phyloP scores from a whole-genome alignment of 2,113 vertebrate species.

The Catagonus wagneri region DNA sequence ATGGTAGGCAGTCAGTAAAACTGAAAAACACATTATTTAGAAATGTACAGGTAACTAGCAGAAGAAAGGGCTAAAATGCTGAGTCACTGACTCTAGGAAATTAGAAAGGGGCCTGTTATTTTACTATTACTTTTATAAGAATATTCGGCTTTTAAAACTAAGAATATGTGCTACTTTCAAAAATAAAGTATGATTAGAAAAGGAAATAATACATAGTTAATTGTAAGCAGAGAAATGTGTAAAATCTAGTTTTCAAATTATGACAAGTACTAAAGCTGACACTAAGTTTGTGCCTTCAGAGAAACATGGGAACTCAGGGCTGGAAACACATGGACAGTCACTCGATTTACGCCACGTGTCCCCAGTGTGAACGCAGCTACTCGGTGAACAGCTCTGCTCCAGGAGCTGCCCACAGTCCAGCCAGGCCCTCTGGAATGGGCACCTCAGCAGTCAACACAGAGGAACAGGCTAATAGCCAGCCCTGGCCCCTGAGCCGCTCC shows the following conservation, averaged over 20 bases:
- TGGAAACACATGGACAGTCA: not conserved
- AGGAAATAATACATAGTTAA: not conserved
- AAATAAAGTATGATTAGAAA: not conserved
- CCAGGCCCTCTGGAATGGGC: too few relatives aligned
- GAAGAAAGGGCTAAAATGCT: not conserved
- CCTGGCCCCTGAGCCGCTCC: not conserved
- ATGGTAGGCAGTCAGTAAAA: not conserved
- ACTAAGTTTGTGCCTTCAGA: not conserved
- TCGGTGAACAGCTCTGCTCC: not conserved
- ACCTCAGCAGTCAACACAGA: not conserved
- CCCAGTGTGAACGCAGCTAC: not conserved
- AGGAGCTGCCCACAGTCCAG: not conserved
- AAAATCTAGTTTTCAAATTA: not conserved
- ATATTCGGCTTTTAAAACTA: not conserved
- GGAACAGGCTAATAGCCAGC: accelerated
- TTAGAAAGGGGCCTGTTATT: not conserved
- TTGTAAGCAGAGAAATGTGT: not conserved
- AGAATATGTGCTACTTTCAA: not conserved
- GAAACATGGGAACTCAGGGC: not conserved
- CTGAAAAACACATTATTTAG: not conserved
- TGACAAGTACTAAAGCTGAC: not conserved
- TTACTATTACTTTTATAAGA: not conserved
- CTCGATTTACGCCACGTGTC: not conserved
- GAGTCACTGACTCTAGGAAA: conserved; percentile 25
- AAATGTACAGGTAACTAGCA: not conserved